A percentile compares a stretch with the other conserved stretches of the same genome.
These are phyloP conservation scores for Macrophya alboannulata DNA, from an alignment of 2,888 invertebrate genomes.

Conservation along the genomic window DNA sequence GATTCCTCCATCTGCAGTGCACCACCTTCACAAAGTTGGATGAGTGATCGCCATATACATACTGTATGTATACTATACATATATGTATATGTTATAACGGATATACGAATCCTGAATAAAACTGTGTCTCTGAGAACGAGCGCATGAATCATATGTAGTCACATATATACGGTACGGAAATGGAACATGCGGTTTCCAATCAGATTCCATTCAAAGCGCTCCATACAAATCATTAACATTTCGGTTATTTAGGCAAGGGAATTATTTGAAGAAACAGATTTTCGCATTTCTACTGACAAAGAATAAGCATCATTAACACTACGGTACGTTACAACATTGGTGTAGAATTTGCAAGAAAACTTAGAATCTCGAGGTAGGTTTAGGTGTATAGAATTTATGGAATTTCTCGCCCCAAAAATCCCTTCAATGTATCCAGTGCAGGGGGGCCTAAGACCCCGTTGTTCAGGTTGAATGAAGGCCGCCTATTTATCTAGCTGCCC, in stretches of 20 bases:
- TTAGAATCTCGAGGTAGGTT: background rate
- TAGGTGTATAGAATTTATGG: background rate
- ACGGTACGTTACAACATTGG: background rate
- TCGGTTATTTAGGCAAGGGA: background rate
- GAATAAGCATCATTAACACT: background rate
- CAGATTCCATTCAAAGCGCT: conserved; percentile 3
- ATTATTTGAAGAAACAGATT: background rate
- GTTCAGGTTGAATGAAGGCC: conserved; percentile 59
- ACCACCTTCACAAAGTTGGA: conserved; percentile 37
- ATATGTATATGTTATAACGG: background rate
- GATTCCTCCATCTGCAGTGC: conserved; percentile 28
- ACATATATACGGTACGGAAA: conserved; percentile 12
- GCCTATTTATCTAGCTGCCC: conserved; percentile 67
- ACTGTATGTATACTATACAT: background rate
- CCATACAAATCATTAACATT: background rate
- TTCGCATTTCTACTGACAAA: background rate
- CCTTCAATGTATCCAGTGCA: background rate
- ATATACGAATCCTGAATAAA: conserved; percentile 33
- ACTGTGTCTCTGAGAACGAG: conserved; percentile 10
- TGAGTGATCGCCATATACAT: conserved; percentile 29
- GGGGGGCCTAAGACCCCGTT: conserved; percentile 43
- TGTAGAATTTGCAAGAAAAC: background rate
- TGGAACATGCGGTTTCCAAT: conserved; percentile 38
- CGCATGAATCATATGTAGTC: conserved; percentile 23
- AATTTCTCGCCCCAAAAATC: conserved; percentile 13